These are phyloP conservation scores for Eurystomus glaucurus DNA, from an alignment of 2,797 vertebrate genomes.

Conservation along the genomic window DNA sequence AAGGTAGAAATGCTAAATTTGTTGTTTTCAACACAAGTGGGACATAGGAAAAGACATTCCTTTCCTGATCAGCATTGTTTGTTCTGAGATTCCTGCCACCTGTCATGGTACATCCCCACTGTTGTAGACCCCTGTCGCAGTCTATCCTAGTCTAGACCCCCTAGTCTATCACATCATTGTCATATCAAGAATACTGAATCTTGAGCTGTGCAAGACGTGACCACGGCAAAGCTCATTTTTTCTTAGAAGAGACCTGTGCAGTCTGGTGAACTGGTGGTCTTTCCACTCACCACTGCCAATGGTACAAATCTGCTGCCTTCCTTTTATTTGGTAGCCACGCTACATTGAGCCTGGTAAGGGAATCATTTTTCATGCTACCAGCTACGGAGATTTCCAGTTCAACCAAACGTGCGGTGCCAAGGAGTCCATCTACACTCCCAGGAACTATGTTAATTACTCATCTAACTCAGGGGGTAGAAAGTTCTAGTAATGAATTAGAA, in stretches of 20 bases:
- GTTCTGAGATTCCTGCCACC: not conserved
- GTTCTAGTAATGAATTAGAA: constrained; percentile 53
- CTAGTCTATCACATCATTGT: accelerated
- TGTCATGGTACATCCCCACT: not conserved
- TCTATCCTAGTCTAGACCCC: not conserved
- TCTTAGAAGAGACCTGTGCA: not conserved
- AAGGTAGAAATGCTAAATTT: not conserved
- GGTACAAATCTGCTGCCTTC: not conserved
- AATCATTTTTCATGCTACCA: not conserved
- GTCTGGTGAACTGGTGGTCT: not conserved
- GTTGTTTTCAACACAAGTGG: not conserved
- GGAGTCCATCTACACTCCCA: not conserved
- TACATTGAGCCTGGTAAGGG: not conserved
- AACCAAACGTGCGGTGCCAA: not conserved
- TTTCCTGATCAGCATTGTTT: not conserved
- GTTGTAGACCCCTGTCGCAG: not conserved
- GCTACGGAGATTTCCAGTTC: not conserved
- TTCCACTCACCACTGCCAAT: not conserved
- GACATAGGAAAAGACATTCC: not conserved
- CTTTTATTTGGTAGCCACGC: not conserved
- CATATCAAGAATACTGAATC: accelerated
- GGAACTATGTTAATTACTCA: not conserved
- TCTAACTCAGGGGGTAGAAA: constrained; percentile 30
- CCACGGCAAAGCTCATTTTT: not conserved
- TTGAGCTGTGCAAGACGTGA: not conserved